Percentiles rank a stretch among this genome's conserved stretches.
phyloP scores from a whole-genome alignment of 2,888 invertebrate species.

The Fabriciana adippe region DNA sequence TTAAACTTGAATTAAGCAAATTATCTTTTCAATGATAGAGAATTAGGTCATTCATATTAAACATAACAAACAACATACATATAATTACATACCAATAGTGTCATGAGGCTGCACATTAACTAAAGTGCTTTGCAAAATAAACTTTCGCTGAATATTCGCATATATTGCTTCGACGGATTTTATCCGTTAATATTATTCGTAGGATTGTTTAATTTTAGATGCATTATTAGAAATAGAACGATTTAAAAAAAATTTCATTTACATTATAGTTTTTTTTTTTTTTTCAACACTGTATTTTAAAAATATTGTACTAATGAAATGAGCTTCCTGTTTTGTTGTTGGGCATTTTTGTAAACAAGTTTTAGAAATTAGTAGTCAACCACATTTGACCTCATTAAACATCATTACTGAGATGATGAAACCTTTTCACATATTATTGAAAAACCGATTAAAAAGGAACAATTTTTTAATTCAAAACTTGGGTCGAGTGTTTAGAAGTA shows the following conservation, averaged over 20 bases:
- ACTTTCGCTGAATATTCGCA: conserved; percentile 1
- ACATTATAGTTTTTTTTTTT: no score
- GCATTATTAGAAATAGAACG: background rate
- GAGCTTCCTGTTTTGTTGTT: no score
- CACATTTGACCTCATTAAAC: background rate
- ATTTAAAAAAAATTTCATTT: background rate
- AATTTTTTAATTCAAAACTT: conserved; percentile 11
- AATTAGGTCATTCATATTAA: conserved; percentile 22
- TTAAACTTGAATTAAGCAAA: background rate
- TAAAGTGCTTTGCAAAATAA: conserved; percentile 19
- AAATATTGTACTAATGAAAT: no score
- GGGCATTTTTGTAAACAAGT: no score
- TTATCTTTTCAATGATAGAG: background rate
- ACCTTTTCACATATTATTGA: conserved; percentile 10
- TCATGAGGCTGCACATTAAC: conserved; percentile 20
- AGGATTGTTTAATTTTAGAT: no score
- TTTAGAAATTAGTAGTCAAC: no score
- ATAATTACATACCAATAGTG: conserved; percentile 13
- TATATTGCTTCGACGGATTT: background rate
- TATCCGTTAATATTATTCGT: no score
- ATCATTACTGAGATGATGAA: background rate
- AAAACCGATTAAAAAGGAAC: conserved; percentile 31
- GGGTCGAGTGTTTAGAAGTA: conserved; percentile 5
- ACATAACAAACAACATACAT: background rate
- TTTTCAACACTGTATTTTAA: no score